Conservation (phyloP, 1,140 invertebrate genomes). For the Drosophila subobscura region DNA sequence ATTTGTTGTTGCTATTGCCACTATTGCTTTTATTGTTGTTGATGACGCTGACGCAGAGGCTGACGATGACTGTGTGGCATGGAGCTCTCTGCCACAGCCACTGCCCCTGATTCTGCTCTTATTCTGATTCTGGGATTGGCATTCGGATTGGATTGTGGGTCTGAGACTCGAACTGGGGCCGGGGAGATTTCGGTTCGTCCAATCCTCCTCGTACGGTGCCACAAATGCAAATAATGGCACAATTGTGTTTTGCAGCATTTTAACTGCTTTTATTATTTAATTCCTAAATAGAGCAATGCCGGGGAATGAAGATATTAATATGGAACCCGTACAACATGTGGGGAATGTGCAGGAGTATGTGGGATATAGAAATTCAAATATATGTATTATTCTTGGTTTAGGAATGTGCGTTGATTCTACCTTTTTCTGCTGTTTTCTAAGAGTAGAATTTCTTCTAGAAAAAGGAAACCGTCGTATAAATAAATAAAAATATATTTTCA, state of each 20-base stretch:
- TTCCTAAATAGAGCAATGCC: constrained; percentile 59
- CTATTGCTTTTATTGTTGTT: constrained; percentile 40
- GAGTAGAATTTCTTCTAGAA: too few species aligned
- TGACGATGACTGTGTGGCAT: constrained; percentile 22
- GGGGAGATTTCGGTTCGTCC: background rate
- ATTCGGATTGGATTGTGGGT: background rate
- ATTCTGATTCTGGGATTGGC: constrained; percentile 11
- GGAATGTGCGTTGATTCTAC: too few species aligned
- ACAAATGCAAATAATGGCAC: constrained; percentile 82
- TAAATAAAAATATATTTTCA: too few species aligned
- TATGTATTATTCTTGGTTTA: too few species aligned
- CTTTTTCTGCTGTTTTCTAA: too few species aligned
- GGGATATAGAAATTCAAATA: too few species aligned
- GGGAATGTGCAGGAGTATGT: too few species aligned
- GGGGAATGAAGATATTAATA: constrained; percentile 1
- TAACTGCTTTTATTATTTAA: constrained; percentile 78
- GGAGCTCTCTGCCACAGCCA: too few species aligned
- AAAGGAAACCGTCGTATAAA: too few species aligned
- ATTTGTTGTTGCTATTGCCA: constrained; percentile 48
- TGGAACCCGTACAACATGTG: too few species aligned
- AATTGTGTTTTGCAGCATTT: constrained; percentile 67
- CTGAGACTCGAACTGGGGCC: background rate
- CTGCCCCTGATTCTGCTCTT: constrained; percentile 24
- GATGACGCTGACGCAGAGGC: constrained; percentile 58
- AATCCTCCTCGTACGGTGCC: constrained; percentile 52